A percentile compares a stretch with the other conserved stretches of the same genome.
Evolutionary conservation across 2,888 invertebrate genomes (phyloP).

Genomic region (Hydriomena furcata): DNA sequence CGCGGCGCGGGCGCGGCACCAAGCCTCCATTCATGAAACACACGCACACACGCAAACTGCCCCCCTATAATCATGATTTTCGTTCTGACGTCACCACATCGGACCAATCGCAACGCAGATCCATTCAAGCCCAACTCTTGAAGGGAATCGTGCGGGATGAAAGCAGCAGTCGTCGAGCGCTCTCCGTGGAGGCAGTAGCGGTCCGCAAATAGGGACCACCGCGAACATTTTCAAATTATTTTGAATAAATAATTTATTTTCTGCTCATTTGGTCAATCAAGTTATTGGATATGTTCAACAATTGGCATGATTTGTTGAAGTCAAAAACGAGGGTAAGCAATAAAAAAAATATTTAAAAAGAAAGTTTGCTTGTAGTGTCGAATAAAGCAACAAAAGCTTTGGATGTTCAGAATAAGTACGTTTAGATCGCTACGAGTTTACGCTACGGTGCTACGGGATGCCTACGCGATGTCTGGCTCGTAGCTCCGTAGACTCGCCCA

Average conservation of each 20-base stretch:
- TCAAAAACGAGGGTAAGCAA: constrained; percentile 34
- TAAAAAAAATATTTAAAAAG: constrained; percentile 2
- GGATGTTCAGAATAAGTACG: constrained; percentile 45
- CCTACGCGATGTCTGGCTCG: constrained; percentile 75
- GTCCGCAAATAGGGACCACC: constrained; percentile 17
- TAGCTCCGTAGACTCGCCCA: constrained; percentile 78
- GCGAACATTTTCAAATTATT: constrained; percentile 1
- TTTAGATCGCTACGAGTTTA: constrained; percentile 59
- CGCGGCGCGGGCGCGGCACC: constrained; percentile 73
- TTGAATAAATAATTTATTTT: constrained; percentile 15
- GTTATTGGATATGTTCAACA: constrained; percentile 20
- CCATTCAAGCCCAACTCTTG: constrained; percentile 87
- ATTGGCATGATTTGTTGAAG: constrained; percentile 16
- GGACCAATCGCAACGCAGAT: constrained; percentile 85
- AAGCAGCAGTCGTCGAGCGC: constrained; percentile 73
- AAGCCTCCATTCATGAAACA: constrained; percentile 67
- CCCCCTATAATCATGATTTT: constrained; percentile 83
- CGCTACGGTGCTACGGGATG: constrained; percentile 65
- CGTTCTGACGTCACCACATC: constrained; percentile 88
- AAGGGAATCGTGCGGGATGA: constrained; percentile 76
- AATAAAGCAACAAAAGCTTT: constrained; percentile 7
- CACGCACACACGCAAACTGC: constrained; percentile 55
- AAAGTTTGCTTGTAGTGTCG: constrained; percentile 4
- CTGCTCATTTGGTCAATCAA: constrained; percentile 16
- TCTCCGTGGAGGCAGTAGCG: constrained; percentile 56